Evolutionary conservation across 2,797 vertebrate genomes (phyloP), one percentile per base, ranked within the genome.

Genomic region (Pantherophis alleghaniensis): DNA sequence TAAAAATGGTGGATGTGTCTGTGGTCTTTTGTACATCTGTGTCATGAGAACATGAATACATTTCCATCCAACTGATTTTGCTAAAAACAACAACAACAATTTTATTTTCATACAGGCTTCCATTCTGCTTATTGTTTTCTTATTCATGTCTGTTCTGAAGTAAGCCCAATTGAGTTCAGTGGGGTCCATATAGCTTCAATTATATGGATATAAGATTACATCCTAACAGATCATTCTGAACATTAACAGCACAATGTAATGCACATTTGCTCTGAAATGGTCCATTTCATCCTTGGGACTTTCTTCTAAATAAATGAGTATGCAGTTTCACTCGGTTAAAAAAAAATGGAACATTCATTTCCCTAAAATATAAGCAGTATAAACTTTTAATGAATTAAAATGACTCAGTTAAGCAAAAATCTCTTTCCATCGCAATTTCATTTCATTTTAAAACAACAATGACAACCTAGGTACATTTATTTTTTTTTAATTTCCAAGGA

Each of bases 361-460:
- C 74, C 89, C 47, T 86, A 95, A 96, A 95, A 93, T 56, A 89
- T 93, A 87, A 87, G 61, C 86, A 94, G 87, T 1, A 4, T 69
- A 88, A 93, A 93, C 32, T 56, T 91, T 89, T 83, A 93, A 87
- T 57, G 92, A 94, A 94, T 90, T 79, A 92, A 95, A 96, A 90
- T 90, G 53, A 94, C 92, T 86, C 47, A 69, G 55, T 87, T 90
- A 16, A 2, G 93, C 90, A 94, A 91, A 93, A 93, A 93, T 91
- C n/a, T 95, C 93, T 74, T 7, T 1, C n/a, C 4, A 74, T 22
- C 1, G 22, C 5, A n/a, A 42, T 87, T 4, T 83, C 90, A 94
- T 92, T 93, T 92, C 94, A 86, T 59, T 83, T 96, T 94, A 93
- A 96, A 96, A 95, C 95, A 95, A 94, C 92, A 93, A 42, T 89